Base-by-base conservation (phyloP, 2,888 invertebrate genomes). In the Perithous albicinctus region DNA sequence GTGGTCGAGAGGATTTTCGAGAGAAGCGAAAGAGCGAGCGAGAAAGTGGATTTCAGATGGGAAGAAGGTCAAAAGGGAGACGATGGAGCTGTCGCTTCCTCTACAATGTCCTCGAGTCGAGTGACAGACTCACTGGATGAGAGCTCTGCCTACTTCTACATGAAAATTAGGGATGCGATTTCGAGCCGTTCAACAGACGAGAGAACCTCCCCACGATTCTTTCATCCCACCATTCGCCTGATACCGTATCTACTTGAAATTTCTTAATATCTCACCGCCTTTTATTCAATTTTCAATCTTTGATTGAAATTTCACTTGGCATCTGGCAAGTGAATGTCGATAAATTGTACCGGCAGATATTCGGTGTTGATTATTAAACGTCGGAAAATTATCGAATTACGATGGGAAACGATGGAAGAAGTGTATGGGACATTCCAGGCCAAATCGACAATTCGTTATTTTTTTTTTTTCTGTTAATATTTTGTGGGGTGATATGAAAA, bases 81-180 rank as follows among this genome's bases (percentile, higher is more conserved):
- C 54, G 59, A 67, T 15, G 76, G 76, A 72, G 46, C 70, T 70
- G 82, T 51, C 51, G 64, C 43, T 78, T 80, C 78, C 80, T 80
- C 80, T 59, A 78, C 67, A 73, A 79, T 75, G 75, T 80, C 75
- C 82, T 84, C 61, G 82, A 84, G 75, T 80, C 80, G 82, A 80
- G 75, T 67, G 75, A 54, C 48, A 56, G 74, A 73, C 63, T 74
- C 51, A 38, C 63, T 26, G 46, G n/a, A 59, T 54, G 29, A 59
- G 56, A 38, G 74, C 76, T 67, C 26, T 12, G 29, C 46, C 29
- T 64, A 51, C 74, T 63, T 29, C 64, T 66, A 38, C 51, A 66
- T 56, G 54, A 54, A 75, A 75, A 75, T 75, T 75, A 75, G 74
- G 74, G 54, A 75, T 66, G 74, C 64, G 64, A 75, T 54, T 75